These are phyloP conservation scores for Caenorhabditis virilis DNA, from an alignment of 2,888 invertebrate genomes.

Conservation along the genomic window DNA sequence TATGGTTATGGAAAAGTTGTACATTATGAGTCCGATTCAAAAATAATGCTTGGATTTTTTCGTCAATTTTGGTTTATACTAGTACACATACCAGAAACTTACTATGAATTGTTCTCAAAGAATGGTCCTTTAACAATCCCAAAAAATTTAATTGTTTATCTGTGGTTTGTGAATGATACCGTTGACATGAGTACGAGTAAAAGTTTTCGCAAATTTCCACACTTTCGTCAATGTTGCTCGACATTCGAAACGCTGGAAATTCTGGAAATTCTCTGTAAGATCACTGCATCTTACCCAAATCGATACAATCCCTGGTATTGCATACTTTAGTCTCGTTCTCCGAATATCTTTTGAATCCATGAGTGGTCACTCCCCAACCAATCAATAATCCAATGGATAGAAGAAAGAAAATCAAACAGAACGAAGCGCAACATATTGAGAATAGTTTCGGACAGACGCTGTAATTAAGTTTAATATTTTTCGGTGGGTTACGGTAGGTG, in stretches of 20 bases:
- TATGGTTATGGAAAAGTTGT: neutral
- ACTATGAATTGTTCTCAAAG: constrained; percentile 34
- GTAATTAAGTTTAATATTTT: too few species aligned
- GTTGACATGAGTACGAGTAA: constrained; percentile 47
- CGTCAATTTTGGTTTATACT: too few species aligned
- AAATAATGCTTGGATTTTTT: neutral
- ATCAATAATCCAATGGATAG: constrained; percentile 46
- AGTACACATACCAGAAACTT: too few species aligned
- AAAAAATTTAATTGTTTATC: constrained; percentile 40
- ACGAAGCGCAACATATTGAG: constrained; percentile 36
- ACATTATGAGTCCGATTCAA: neutral
- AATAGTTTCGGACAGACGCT: constrained; percentile 46
- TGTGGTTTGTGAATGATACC: constrained; percentile 38
- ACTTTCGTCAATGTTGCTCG: constrained; percentile 47
- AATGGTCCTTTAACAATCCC: constrained; percentile 34
- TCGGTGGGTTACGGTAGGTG: too few species aligned
- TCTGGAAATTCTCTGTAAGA: neutral
- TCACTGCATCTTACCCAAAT: constrained; percentile 34
- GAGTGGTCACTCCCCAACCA: constrained; percentile 50
- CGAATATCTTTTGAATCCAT: constrained; percentile 47
- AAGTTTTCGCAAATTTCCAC: constrained; percentile 53
- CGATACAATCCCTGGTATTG: constrained; percentile 46
- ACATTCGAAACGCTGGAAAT: constrained; percentile 49
- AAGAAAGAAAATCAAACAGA: constrained; percentile 42
- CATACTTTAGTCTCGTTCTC: constrained; percentile 41